Conservation (phyloP, 2,888 invertebrate species). For the Pomacea canaliculata region DNA sequence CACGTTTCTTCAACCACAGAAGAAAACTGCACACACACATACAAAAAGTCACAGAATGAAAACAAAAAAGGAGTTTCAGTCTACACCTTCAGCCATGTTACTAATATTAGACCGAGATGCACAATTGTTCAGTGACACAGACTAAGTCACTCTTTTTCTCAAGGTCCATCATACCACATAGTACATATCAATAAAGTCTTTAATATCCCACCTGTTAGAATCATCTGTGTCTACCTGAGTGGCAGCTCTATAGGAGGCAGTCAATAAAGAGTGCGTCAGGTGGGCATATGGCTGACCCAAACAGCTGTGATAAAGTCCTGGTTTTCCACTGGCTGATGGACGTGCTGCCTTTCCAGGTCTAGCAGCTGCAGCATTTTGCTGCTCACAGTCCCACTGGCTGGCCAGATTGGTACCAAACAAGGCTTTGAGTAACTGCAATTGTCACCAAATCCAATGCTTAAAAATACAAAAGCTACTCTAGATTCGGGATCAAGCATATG, state of each 20-base stretch:
- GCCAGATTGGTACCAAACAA: slow-evolving; percentile 82
- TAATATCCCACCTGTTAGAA: slow-evolving; percentile 47
- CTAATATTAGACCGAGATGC: too few relatives aligned
- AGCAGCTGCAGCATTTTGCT: slow-evolving; percentile 36
- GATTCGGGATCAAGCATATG: too few relatives aligned
- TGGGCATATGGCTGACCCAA: slow-evolving; percentile 70
- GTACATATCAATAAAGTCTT: too few relatives aligned
- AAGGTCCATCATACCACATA: too few relatives aligned
- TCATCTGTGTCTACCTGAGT: slow-evolving; percentile 58
- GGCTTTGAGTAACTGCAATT: slow-evolving; percentile 75
- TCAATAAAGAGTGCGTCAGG: slow-evolving; percentile 68
- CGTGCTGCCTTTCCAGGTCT: slow-evolving; percentile 60
- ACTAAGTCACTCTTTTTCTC: too few relatives aligned
- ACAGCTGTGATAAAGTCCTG: slow-evolving; percentile 70
- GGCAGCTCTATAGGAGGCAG: slow-evolving; percentile 59
- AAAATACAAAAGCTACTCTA: too few relatives aligned
- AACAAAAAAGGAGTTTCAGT: too few relatives aligned
- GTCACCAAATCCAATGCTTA: too few relatives aligned
- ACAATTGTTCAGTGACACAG: too few relatives aligned
- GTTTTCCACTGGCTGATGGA: slow-evolving; percentile 50
- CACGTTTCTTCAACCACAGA: slow-evolving; percentile 68
- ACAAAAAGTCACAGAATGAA: background rate
- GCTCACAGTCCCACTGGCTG: slow-evolving; percentile 65
- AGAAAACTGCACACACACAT: slow-evolving; percentile 56
- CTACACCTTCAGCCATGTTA: too few relatives aligned